Base-by-base conservation (phyloP, 2,888 invertebrate species). In the Macrosiphum euphorbiae region DNA sequence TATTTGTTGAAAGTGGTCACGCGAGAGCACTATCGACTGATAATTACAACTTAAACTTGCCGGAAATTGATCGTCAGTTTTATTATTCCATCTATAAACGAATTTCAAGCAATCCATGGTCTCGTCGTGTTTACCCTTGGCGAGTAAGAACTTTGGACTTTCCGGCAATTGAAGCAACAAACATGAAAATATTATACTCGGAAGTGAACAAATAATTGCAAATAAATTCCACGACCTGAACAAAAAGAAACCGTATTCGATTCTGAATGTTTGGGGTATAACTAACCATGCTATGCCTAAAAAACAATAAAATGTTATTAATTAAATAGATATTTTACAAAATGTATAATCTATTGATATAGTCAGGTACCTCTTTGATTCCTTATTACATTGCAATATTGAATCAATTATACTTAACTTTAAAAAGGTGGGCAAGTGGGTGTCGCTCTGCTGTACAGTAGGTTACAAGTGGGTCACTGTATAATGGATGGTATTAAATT, bases 191-290 rank as follows among this genome's bases (percentile, higher is more conserved):
- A 97, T 95, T 47, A 97, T 96, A 94, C 97, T 97, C 0, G 98
- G 98, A 7, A 97, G 95, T 7, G 97, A 97, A 96, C 98, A 98
- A 0, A 97, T 96, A 0, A 97, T 97, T 55, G 98, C 98, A 96
- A 98, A 98, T 95, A 98, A 96, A 96, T 98, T 98, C 98, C 98
- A 98, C 50, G 98, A 98, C 95, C 97, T 97, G 96, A 97, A 98
- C 44, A 97, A 96, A 96, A 98, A 97, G 55, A 94, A 95, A 2
- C 44, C 90, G 55, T 96, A 96, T 94, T 97, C 96, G 95, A 97
- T 96, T 94, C 97, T 96, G 95, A 97, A 97, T 94, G 97, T 96
- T 95, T 97, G 96, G 0, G 98, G 98, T 95, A 98, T 97, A 95
- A 98, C 97, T 89, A 97, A 96, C 98, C 98, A 98, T 1, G 98